These are phyloP conservation scores for Calameuta pallipes DNA, from an alignment of 2,888 invertebrate species.

Conservation along the genomic window DNA sequence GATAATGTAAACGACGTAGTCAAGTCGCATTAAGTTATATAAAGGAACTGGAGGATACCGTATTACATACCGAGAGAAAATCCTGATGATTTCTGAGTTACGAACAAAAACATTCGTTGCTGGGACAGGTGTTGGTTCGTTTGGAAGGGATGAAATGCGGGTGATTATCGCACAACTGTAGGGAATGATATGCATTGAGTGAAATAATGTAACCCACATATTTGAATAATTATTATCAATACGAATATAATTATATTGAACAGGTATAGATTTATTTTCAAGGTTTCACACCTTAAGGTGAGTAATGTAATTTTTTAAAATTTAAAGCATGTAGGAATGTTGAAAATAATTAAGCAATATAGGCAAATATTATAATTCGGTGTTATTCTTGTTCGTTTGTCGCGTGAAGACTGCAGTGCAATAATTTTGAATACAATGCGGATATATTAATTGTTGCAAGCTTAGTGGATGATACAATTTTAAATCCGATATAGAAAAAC, in stretches of 20 bases:
- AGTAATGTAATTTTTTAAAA: not conserved
- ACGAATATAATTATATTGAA: not conserved
- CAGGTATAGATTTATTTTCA: not conserved
- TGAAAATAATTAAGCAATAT: not conserved
- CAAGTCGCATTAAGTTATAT: not conserved
- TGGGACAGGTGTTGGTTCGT: slow-evolving; percentile 52
- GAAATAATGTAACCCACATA: not conserved
- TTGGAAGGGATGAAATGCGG: slow-evolving; percentile 21
- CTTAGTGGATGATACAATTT: not conserved
- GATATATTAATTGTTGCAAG: not conserved
- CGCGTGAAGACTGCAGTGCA: not conserved
- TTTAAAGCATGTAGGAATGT: not conserved
- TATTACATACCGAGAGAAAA: not conserved
- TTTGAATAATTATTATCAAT: not conserved
- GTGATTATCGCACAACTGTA: slow-evolving; percentile 10
- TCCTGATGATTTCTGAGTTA: not conserved
- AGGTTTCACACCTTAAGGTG: not conserved
- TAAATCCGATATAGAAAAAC: not conserved
- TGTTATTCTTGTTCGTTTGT: not conserved
- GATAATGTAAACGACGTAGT: not conserved
- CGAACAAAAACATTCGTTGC: slow-evolving; percentile 54
- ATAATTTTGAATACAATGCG: not conserved
- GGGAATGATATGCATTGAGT: not conserved
- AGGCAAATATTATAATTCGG: not conserved
- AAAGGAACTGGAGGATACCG: not conserved